Evolutionary conservation across 2,113 vertebrate genomes (phyloP).

Genomic region (Epinephelus fuscoguttatus): DNA sequence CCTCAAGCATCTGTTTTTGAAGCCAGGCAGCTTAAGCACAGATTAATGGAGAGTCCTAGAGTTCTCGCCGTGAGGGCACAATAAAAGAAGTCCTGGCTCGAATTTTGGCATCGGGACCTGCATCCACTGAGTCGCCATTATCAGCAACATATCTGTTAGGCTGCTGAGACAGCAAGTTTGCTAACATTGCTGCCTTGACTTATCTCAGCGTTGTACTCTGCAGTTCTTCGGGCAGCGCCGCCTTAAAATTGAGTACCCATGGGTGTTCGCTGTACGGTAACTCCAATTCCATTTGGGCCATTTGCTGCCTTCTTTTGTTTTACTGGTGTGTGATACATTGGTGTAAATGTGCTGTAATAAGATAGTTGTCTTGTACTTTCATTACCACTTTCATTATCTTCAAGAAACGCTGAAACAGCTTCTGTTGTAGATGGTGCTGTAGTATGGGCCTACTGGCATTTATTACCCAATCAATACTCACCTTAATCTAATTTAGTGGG

Average conservation of each 20-base stretch:
- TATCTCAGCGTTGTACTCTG: constrained; percentile 39
- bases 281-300: constrained; percentile 16
- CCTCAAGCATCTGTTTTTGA: constrained; percentile 80
- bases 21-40: constrained; percentile 78
- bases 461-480: constrained; percentile 79
- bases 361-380: constrained; percentile 64
- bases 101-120: constrained; percentile 49
- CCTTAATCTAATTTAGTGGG: constrained; percentile 80
- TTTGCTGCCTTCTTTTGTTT: constrained; percentile 45
- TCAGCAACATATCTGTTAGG: constrained; percentile 63
- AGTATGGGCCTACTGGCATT: constrained; percentile 62
- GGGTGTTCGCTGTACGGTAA: background rate
- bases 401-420: constrained; percentile 67
- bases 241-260: constrained; percentile 13
- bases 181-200: constrained; percentile 36
- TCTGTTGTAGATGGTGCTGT: constrained; percentile 48
- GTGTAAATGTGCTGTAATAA: constrained; percentile 58
- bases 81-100: constrained; percentile 66
- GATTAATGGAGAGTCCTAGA: constrained; percentile 80
- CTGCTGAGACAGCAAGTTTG: constrained; percentile 68
- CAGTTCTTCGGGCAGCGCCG: background rate
- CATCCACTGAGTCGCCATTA: constrained; percentile 50
- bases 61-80: constrained; percentile 69
- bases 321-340: constrained; percentile 32
- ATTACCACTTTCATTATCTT: constrained; percentile 60